These are phyloP conservation scores for Pogonognathellus flavescens DNA, from an alignment of 1,140 invertebrate species.

Conservation along the genomic window DNA sequence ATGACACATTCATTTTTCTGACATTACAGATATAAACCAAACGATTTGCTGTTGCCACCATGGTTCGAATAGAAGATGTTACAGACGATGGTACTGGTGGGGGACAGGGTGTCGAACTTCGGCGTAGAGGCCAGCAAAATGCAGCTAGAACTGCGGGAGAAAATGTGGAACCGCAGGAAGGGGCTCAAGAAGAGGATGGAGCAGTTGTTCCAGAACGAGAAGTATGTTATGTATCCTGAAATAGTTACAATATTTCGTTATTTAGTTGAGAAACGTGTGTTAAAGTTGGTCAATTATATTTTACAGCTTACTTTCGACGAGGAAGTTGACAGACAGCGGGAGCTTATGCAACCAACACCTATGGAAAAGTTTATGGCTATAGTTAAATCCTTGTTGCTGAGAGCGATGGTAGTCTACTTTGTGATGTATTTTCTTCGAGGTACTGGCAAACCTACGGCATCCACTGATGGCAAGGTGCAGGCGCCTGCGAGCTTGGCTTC, in stretches of 20 bases:
- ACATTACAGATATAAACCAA: background rate
- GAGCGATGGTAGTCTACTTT: conserved; percentile 94
- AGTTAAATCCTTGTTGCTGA: conserved; percentile 84
- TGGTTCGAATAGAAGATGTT: conserved; percentile 60
- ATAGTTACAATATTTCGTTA: background rate
- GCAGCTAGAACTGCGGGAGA: background rate
- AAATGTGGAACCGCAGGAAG: background rate
- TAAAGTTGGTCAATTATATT: background rate
- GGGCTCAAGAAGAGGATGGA: background rate
- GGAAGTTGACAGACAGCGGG: conserved; percentile 67
- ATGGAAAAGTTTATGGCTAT: conserved; percentile 86
- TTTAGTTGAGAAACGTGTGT: no score
- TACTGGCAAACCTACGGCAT: conserved; percentile 70
- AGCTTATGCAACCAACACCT: conserved; percentile 76
- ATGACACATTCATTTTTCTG: no score
- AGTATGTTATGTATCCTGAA: background rate
- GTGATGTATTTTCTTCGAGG: conserved; percentile 90
- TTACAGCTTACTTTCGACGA: conserved; percentile 62
- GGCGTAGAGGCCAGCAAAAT: conserved; percentile 23
- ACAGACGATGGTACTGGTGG: conserved; percentile 28
- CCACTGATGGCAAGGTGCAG: conserved; percentile 66
- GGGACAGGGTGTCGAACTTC: conserved; percentile 3
- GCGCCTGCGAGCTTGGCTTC: conserved; percentile 73
- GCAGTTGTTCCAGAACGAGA: background rate
- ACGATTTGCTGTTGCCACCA: background rate